phyloP scores from a whole-genome alignment of 37 sponge, comb jelly and placozoan species.

The Mnemiopsis leidyi region DNA sequence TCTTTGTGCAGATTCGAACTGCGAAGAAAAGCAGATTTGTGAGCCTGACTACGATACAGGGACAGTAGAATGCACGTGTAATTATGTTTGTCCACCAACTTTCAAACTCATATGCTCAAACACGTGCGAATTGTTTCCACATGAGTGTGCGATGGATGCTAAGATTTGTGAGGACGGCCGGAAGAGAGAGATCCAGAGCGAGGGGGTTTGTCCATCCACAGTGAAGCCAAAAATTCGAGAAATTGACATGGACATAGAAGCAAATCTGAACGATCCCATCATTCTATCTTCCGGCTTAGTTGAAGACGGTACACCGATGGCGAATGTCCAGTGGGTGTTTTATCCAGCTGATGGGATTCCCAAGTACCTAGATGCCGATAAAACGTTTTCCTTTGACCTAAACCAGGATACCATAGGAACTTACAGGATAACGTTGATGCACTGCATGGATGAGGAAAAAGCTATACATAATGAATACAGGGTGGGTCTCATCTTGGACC shows the following conservation, averaged over 20 bases:
- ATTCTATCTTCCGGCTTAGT: background rate
- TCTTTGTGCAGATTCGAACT: background rate
- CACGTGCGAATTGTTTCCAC: background rate
- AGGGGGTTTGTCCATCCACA: background rate
- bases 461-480: background rate
- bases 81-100: background rate
- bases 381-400: background rate
- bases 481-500: background rate
- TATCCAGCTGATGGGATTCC: background rate
- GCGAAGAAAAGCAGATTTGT: background rate
- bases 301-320: background rate
- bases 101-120: background rate
- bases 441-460: background rate
- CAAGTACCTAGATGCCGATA: background rate
- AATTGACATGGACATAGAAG: background rate
- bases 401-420: background rate
- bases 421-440: background rate
- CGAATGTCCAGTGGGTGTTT: background rate
- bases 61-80: background rate
- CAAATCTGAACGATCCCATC: background rate
- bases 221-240: background rate
- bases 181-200: background rate
- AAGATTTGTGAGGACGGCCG: background rate
- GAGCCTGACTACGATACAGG: background rate
- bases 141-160: background rate